Conservation (phyloP, 2,797 vertebrate species). For the Odontamblyopus lacepedii region DNA sequence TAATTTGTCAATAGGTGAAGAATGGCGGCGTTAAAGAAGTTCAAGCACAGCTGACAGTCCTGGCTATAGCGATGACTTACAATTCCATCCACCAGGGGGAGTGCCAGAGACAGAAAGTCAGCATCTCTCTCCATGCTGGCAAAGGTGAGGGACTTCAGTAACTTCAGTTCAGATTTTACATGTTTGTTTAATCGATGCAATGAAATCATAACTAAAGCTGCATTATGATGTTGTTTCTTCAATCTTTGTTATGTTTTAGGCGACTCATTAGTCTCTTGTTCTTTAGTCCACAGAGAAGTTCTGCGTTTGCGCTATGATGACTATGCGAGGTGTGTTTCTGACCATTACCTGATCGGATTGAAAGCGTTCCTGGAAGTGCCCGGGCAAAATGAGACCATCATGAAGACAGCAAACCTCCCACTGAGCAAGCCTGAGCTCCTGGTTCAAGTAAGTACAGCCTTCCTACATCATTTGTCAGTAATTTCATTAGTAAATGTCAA, state of each 20-base stretch:
- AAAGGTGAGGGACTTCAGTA: constrained; percentile 48
- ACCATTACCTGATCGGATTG: constrained; percentile 75
- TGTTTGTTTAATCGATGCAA: neutral
- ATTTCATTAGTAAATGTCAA: neutral
- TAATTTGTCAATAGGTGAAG: constrained; percentile 50
- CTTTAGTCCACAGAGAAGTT: constrained; percentile 74
- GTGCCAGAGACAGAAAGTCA: constrained; percentile 57
- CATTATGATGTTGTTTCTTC: neutral
- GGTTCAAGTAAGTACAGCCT: constrained; percentile 62
- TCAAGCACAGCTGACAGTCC: constrained; percentile 62
- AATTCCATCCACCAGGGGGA: constrained; percentile 68
- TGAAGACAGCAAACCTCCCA: constrained; percentile 68
- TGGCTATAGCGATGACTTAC: constrained; percentile 69
- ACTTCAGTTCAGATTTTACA: neutral
- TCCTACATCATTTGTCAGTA: neutral
- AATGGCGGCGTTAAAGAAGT: constrained; percentile 62
- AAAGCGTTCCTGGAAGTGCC: constrained; percentile 58
- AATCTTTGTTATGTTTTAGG: neutral
- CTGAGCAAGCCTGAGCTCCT: constrained; percentile 69
- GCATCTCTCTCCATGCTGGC: constrained; percentile 61
- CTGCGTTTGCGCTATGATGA: constrained; percentile 74
- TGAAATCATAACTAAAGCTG: neutral
- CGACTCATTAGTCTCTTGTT: constrained; percentile 5
- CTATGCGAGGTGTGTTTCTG: constrained; percentile 70
- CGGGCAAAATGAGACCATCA: constrained; percentile 52